Percentiles rank a stretch among this genome's conserved stretches.
phyloP scores from a whole-genome alignment of 2,888 invertebrate genomes.

The Parnassius mnemosyne region DNA sequence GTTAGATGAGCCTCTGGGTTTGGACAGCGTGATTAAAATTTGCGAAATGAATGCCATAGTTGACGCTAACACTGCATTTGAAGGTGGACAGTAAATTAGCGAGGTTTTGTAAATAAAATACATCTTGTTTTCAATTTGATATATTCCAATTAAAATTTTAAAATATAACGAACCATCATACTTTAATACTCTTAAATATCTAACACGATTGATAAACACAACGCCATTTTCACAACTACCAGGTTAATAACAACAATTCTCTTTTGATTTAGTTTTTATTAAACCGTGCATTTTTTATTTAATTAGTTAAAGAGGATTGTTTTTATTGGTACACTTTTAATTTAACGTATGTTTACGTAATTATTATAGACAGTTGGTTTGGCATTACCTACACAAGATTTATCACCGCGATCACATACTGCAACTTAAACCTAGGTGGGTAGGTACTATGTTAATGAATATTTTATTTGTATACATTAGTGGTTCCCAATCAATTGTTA shows the following conservation, averaged over 20 bases:
- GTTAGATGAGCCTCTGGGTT: no score
- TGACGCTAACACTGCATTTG: no score
- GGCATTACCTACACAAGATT: no score
- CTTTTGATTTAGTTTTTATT: constrained; percentile 2
- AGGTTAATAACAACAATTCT: constrained; percentile 48
- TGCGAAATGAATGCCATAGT: no score
- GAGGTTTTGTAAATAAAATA: constrained; percentile 32
- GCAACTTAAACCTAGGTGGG: no score
- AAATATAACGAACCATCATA: constrained; percentile 73
- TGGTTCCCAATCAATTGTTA: no score
- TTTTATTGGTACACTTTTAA: constrained; percentile 2
- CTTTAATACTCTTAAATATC: constrained; percentile 49
- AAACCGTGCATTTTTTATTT: neutral
- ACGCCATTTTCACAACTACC: constrained; percentile 75
- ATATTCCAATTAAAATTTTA: constrained; percentile 72
- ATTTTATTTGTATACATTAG: neutral
- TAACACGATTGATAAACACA: constrained; percentile 67
- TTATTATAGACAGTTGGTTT: no score
- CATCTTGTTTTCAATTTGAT: constrained; percentile 52
- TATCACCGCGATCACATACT: no score
- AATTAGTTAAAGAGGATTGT: constrained; percentile 5
- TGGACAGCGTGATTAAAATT: no score
- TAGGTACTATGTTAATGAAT: neutral
- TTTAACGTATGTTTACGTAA: constrained; percentile 1
- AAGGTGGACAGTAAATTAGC: neutral